Conservation (phyloP, 2,113 vertebrate species). For the Pandion haliaetus region DNA sequence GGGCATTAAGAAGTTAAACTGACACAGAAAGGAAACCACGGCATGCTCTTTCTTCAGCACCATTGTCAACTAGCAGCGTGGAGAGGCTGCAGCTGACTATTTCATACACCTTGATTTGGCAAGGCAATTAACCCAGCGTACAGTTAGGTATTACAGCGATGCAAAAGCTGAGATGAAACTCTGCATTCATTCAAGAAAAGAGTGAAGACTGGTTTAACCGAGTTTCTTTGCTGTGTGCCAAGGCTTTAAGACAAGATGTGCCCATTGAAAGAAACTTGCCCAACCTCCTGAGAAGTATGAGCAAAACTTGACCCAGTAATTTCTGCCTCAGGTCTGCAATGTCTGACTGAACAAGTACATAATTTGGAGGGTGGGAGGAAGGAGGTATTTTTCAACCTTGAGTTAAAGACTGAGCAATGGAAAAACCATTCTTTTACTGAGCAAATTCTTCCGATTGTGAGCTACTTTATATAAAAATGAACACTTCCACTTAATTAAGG, state of each 20-base stretch:
- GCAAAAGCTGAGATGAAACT: background rate
- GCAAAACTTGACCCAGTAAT: background rate
- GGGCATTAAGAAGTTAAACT: background rate
- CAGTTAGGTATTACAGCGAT: rapidly evolving
- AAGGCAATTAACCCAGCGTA: background rate
- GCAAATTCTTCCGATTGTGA: background rate
- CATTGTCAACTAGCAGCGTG: background rate
- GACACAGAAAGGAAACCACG: background rate
- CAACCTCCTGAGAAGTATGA: background rate
- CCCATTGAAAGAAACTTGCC: background rate
- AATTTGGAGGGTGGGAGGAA: background rate
- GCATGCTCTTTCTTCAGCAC: background rate
- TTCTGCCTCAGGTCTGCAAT: background rate
- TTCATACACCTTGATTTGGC: background rate
- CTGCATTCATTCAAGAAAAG: background rate
- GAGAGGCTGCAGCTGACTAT: background rate
- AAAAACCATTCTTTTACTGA: background rate
- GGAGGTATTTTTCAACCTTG: background rate
- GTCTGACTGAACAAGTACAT: background rate
- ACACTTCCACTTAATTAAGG: background rate
- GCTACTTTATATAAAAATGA: background rate
- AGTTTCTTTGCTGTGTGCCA: background rate
- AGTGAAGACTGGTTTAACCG: background rate
- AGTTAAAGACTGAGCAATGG: background rate
- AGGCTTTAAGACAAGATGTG: background rate